Evolutionary conservation across 2,113 vertebrate genomes (phyloP).

Genomic region (Psilopogon haemacephalus): DNA sequence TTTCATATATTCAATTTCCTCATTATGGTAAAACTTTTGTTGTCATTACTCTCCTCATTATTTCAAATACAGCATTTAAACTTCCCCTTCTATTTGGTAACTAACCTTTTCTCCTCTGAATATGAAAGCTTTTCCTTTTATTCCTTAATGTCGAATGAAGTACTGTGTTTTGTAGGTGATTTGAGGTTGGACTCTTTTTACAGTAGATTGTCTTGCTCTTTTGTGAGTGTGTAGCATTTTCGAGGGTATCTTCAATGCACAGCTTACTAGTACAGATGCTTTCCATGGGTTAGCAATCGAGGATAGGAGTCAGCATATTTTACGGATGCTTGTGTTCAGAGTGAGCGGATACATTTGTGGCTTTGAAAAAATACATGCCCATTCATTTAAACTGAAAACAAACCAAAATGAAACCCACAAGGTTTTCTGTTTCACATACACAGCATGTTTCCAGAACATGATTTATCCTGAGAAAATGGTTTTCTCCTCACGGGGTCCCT

Average conservation of each 20-base stretch:
- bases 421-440: not conserved
- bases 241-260: not conserved
- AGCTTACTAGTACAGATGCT: not conserved
- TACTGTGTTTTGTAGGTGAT: not conserved
- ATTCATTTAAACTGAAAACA: not conserved
- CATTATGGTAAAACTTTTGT: not conserved
- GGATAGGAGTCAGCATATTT: not conserved
- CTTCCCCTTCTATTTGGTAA: not conserved
- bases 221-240: not conserved
- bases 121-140: not conserved
- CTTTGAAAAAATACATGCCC: not conserved
- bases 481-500: not conserved
- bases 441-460: not conserved
- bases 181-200: not conserved
- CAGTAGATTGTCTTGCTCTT: not conserved
- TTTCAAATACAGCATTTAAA: not conserved
- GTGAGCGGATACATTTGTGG: not conserved
- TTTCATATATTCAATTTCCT: not conserved
- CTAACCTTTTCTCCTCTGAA: not conserved
- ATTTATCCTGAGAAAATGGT: not conserved
- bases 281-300: not conserved
- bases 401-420: not conserved
- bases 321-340: not conserved
- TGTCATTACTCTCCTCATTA: not conserved
- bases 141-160: not conserved